phyloP scores from a whole-genome alignment of 2,113 vertebrate species.

The Ageneiosus marmoratus region DNA sequence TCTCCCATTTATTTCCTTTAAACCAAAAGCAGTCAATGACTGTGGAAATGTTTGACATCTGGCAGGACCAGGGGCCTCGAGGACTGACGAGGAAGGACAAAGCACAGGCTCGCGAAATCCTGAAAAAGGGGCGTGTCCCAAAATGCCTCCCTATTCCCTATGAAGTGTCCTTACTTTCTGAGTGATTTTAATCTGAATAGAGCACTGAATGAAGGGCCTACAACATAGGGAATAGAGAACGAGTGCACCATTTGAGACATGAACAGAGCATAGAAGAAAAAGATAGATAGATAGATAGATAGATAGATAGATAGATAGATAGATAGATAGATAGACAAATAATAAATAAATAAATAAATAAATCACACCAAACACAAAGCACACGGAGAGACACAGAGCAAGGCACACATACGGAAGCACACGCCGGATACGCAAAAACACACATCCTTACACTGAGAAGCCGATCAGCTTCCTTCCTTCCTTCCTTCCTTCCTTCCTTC shows the following conservation, averaged over 20 bases:
- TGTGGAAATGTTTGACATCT: neutral
- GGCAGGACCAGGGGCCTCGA: conserved; percentile 52
- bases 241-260: conserved; percentile 49
- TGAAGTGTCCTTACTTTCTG: conserved; percentile 45
- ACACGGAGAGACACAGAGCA: conserved; percentile 39
- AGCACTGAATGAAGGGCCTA: conserved; percentile 1
- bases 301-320: conserved; percentile 26
- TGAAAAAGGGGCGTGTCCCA: conserved; percentile 39
- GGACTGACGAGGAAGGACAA: conserved; percentile 52
- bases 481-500: conserved; percentile 38
- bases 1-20: conserved; percentile 10
- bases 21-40: conserved; percentile 14
- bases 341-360: conserved; percentile 29
- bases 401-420: conserved; percentile 52
- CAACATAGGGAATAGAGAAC: conserved; percentile 52
- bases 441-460: conserved; percentile 76
- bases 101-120: conserved; percentile 41
- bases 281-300: conserved; percentile 17
- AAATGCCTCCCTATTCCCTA: conserved; percentile 55
- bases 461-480: conserved; percentile 64
- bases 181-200: neutral
- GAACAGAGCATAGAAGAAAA: conserved; percentile 27
- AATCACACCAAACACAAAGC: conserved; percentile 49
- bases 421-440: conserved; percentile 51
- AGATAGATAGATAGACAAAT: neutral